These are phyloP conservation scores for Indicator maculatus DNA, from an alignment of 2,113 vertebrate genomes.

Conservation along the genomic window DNA sequence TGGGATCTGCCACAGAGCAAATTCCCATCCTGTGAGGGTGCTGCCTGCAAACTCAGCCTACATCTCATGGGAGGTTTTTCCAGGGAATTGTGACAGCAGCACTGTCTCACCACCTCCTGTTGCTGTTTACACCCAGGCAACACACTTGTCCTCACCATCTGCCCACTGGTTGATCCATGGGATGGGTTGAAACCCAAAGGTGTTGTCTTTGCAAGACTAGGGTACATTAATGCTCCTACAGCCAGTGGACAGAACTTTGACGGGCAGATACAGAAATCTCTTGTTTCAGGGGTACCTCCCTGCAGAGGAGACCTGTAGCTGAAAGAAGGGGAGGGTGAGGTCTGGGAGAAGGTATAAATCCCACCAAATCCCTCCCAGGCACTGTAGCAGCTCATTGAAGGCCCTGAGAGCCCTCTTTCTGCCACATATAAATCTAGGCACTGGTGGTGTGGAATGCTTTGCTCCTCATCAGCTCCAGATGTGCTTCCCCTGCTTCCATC, in stretches of 20 bases:
- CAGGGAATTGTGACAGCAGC: background rate
- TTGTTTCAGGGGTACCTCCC: background rate
- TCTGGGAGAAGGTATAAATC: background rate
- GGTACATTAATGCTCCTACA: background rate
- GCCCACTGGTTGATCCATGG: fast-evolving
- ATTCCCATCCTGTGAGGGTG: background rate
- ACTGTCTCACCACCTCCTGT: background rate
- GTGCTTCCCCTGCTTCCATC: background rate
- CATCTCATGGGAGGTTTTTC: background rate
- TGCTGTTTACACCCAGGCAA: background rate
- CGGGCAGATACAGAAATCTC: background rate
- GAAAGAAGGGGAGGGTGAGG: background rate
- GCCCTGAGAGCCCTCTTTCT: background rate
- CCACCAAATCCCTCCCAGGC: background rate
- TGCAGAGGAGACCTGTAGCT: background rate
- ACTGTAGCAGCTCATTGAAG: background rate
- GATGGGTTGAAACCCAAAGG: background rate
- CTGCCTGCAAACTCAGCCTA: background rate
- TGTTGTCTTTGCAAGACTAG: background rate
- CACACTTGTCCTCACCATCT: fast-evolving
- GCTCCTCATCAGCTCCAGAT: background rate
- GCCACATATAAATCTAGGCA: background rate
- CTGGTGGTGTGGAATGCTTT: background rate
- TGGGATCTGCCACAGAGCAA: background rate
- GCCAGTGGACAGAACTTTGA: background rate